Conservation (phyloP, 2,797 vertebrate genomes). For the Rousettus madagascariensis region DNA sequence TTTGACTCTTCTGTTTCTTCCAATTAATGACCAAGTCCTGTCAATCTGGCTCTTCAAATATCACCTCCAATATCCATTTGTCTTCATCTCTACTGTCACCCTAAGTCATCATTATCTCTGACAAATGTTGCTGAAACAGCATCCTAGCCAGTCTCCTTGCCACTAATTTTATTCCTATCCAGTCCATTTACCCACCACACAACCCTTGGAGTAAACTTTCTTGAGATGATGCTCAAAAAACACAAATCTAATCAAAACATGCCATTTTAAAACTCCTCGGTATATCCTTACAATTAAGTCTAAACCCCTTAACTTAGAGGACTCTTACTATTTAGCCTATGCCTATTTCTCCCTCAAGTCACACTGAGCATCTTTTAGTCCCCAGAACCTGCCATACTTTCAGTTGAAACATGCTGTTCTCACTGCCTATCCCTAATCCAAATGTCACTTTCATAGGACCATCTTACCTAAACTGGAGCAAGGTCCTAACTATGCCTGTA, state of each 20-base stretch:
- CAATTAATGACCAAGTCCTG: background rate
- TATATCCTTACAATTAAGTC: background rate
- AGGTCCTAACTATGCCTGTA: background rate
- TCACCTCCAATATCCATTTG: background rate
- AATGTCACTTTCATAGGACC: background rate
- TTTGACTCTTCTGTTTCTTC: background rate
- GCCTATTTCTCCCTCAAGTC: background rate
- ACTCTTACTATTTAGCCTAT: background rate
- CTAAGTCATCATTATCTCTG: background rate
- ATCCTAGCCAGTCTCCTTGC: background rate
- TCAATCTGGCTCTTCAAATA: background rate
- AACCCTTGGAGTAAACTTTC: background rate
- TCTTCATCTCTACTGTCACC: background rate
- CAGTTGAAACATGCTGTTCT: background rate
- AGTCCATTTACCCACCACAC: background rate
- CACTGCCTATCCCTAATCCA: background rate
- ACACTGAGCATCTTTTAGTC: background rate
- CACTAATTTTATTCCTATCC: background rate
- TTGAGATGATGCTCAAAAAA: background rate
- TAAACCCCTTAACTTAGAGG: background rate
- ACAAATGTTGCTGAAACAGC: background rate
- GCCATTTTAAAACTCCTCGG: background rate
- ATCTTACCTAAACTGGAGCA: slow-evolving; percentile 6
- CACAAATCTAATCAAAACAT: background rate
- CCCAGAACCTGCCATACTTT: background rate